Conservation (phyloP, 1,140 invertebrate species). For the Drosophila pallidifrons region DNA sequence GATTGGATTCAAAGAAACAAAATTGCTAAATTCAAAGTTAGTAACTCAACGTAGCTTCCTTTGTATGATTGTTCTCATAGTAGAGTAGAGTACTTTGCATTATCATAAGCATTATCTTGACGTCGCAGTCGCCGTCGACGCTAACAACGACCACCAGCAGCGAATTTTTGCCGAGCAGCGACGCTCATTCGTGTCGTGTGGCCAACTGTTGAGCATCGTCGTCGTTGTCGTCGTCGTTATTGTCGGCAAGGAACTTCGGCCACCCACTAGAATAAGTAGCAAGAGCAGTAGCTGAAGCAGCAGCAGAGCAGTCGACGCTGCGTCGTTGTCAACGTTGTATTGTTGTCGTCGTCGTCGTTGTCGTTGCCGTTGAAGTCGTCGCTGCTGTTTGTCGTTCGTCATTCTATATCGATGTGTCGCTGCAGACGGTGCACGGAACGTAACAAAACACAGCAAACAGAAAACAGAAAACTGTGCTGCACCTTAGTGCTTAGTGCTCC, state of each 20-base stretch:
- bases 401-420: constrained; percentile 72
- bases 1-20: too few species aligned
- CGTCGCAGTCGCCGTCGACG: constrained; percentile 21
- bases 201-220: constrained; percentile 59
- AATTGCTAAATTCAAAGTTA: too few species aligned
- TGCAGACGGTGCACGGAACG: constrained; percentile 67
- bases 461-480: neutral
- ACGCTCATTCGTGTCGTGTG: constrained; percentile 12
- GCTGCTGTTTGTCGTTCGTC: constrained; percentile 30
- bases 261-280: constrained; percentile 17
- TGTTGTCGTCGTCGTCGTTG: constrained; percentile 7
- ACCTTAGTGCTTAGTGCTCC: constrained; percentile 16
- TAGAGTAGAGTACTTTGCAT: neutral
- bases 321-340: constrained; percentile 12
- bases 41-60: too few species aligned
- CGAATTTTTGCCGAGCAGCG: constrained; percentile 27
- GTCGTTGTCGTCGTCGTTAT: neutral
- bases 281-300: constrained; percentile 3
- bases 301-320: constrained; percentile 27
- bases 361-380: neutral
- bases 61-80: too few species aligned
- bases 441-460: neutral
- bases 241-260: constrained; percentile 47
- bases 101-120: neutral
- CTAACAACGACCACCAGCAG: constrained; percentile 20